Base-by-base conservation (phyloP, 2,888 invertebrate species). In the Drosophila buzzatii region DNA sequence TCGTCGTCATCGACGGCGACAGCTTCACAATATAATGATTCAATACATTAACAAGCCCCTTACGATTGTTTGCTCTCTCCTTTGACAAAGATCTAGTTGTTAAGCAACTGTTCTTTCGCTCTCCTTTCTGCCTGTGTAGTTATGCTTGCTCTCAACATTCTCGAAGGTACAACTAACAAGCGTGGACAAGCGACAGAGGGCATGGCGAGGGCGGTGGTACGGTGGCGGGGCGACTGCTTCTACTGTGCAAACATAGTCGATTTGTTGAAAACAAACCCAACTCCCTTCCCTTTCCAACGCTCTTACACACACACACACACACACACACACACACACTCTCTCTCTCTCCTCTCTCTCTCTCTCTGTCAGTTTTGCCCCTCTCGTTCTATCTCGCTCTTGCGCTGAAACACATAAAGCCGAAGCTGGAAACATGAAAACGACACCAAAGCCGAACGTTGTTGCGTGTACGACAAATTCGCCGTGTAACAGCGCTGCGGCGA, bases 401-500 rank as follows among this genome's bases (percentile, higher is more conserved):
- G 6, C 3, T 41, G 65, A 23, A 35, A 23, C 23, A 39, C 42
- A 47, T 23, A 31, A 44, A 55, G 7, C 45, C 56, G 64, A 58
- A 67, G 18, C 23, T 33, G 33, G 10, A 45, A 45, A 58, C n/a
- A 37, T 52, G 70, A 42, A 42, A 35, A 31, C 37, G 64, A 70
- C 18, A 27, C 37, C 47, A 44, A 58, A 44, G 31, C 57, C 59
- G 69, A 76, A 53, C 64, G 66, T 62, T 73, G 42, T 57, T 70
- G 63, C 70, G 61, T 77, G 59, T 49, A 51, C 62, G 76, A 58
- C 52, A 35, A 78, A 63, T 82, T 82, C 78, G 83, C 81, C 68
- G n/a, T 20, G 55, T 67, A 73, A 52, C 56, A 63, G 35, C 64
- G 73, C 65, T 85, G 73, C 84, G 84, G 84, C 84, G 84, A 84